Evolutionary conservation across 2,797 vertebrate species (phyloP).

Genomic region (Manis crassicaudata): DNA sequence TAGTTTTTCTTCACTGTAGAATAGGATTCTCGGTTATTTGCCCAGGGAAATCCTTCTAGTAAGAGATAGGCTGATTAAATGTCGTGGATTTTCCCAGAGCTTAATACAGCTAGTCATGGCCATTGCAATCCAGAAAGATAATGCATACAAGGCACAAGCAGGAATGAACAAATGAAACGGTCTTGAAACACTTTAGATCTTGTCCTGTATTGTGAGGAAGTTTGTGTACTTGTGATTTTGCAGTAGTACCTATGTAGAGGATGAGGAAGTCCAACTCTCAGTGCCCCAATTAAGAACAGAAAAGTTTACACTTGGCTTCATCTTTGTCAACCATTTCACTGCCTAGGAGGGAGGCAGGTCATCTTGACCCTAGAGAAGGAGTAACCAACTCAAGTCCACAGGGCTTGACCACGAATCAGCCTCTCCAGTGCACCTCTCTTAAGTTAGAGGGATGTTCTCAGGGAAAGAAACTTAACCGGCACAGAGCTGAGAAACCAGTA

Average conservation of each 20-base stretch:
- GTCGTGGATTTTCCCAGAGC: neutral
- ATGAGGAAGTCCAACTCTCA: neutral
- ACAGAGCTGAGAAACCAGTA: neutral
- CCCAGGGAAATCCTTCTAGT: neutral
- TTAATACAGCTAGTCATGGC: neutral
- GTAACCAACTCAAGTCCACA: neutral
- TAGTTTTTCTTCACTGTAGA: neutral
- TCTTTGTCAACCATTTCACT: neutral
- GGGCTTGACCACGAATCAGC: neutral
- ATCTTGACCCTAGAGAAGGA: neutral
- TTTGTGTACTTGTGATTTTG: neutral
- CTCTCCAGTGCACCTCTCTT: neutral
- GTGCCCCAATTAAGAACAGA: neutral
- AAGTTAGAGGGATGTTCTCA: neutral
- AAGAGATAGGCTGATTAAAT: neutral
- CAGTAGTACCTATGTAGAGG: neutral
- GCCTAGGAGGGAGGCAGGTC: neutral
- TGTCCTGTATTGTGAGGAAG: neutral
- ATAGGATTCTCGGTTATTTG: neutral
- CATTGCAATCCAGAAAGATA: neutral
- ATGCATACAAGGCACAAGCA: neutral
- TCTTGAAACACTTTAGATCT: neutral
- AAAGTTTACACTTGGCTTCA: neutral
- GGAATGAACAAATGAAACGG: neutral
- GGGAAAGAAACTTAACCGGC: neutral